Evolutionary conservation across 2,797 vertebrate genomes (phyloP).

Genomic region (Dipus sagitta): DNA sequence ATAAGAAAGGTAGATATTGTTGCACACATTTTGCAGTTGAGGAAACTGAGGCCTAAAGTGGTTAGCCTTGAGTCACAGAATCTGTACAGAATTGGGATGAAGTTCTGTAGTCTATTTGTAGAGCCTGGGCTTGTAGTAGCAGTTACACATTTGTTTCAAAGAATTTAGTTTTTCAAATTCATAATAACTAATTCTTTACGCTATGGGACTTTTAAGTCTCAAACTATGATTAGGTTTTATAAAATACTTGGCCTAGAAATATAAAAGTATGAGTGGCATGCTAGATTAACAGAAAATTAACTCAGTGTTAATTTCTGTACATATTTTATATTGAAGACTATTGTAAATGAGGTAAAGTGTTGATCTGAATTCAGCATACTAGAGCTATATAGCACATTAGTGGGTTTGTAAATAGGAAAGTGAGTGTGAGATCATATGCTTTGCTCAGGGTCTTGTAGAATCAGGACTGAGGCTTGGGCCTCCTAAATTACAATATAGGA

Average conservation of each 20-base stretch:
- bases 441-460: conserved; percentile 39
- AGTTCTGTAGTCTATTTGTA: neutral
- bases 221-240: conserved; percentile 22
- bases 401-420: neutral
- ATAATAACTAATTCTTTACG: conserved; percentile 9
- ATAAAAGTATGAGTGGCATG: neutral
- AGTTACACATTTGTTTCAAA: conserved; percentile 3
- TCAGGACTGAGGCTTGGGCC: neutral
- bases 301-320: conserved; percentile 33
- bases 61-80: conserved; percentile 1
- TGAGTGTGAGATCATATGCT: neutral
- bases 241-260: conserved; percentile 17
- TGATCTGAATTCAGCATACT: conserved; percentile 48
- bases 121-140: conserved; percentile 15
- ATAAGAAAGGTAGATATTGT: neutral
- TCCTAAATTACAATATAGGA: neutral
- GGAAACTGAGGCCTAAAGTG: neutral
- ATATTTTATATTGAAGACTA: conserved; percentile 28
- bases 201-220: conserved; percentile 10
- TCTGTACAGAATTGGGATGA: conserved; percentile 27
- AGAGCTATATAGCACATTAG: conserved; percentile 6
- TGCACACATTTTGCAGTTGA: conserved; percentile 13
- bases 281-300: neutral
- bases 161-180: conserved; percentile 54
- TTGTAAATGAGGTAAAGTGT: conserved; percentile 17